Percentiles rank a stretch among this genome's conserved stretches.
phyloP scores from a whole-genome alignment of 2,888 invertebrate genomes.

The Didymodactylos carnosus region DNA sequence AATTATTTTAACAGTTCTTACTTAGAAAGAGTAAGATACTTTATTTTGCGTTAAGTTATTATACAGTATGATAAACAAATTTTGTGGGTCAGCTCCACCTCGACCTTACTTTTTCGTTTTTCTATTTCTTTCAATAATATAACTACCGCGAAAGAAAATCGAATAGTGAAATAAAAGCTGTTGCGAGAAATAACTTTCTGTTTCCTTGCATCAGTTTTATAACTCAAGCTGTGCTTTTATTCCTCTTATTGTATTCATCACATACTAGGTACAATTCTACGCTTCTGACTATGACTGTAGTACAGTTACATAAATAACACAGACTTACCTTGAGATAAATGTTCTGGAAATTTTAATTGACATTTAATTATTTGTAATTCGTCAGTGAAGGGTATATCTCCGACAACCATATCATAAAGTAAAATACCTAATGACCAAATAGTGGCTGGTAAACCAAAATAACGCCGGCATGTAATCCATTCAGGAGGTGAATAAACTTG shows the following conservation, averaged over 20 bases:
- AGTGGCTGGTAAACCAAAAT: conserved; percentile 41
- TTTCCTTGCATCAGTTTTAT: too few relatives aligned
- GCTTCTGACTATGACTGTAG: not conserved
- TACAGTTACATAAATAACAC: not conserved
- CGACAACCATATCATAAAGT: conserved; percentile 45
- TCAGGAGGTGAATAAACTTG: conserved; percentile 46
- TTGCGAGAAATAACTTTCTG: not conserved
- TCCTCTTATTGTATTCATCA: not conserved
- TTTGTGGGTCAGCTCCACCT: too few relatives aligned
- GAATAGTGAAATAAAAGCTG: not conserved
- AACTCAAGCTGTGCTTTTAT: too few relatives aligned
- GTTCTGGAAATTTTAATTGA: conserved; percentile 22
- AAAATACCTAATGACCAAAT: conserved; percentile 46
- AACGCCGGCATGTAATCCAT: conserved; percentile 41
- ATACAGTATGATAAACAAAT: too few relatives aligned
- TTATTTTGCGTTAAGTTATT: too few relatives aligned
- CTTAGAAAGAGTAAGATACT: too few relatives aligned
- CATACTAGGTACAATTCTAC: not conserved
- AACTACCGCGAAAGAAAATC: not conserved
- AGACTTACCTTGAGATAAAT: not conserved
- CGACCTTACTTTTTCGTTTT: too few relatives aligned
- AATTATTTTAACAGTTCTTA: too few relatives aligned
- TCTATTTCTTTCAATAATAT: too few relatives aligned
- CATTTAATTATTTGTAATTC: conserved; percentile 40
- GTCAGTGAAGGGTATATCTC: conserved; percentile 45